A percentile compares a stretch with the other conserved stretches of the same genome.
phyloP scores from a whole-genome alignment of 1,140 invertebrate species.

The Drosophila prosaltans region DNA sequence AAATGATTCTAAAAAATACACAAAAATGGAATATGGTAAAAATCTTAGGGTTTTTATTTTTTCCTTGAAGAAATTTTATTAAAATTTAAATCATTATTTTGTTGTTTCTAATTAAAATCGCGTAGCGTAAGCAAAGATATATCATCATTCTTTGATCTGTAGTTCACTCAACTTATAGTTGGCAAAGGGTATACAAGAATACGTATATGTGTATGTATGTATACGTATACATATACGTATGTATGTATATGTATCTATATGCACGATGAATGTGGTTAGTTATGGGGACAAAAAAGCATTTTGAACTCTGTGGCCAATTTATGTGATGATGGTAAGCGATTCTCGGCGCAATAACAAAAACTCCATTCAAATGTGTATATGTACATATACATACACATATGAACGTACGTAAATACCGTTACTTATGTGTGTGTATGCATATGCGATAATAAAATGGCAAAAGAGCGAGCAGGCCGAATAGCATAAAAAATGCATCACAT shows the following conservation, averaged over 20 bases:
- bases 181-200: background rate
- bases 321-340: conserved; percentile 53
- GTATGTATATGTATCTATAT: background rate
- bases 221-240: background rate
- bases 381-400: conserved; percentile 23
- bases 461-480: background rate
- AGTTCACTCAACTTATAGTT: background rate
- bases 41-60: no score
- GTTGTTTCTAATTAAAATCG: background rate
- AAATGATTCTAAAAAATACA: no score
- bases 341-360: conserved; percentile 44
- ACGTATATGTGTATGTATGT: background rate
- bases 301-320: conserved; percentile 62
- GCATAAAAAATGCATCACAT: conserved; percentile 78
- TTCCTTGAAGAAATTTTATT: no score
- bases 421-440: conserved; percentile 49
- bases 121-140: background rate
- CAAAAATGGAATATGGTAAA: no score
- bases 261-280: background rate
- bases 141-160: background rate
- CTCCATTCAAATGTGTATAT: conserved; percentile 17
- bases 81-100: background rate
- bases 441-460: conserved; percentile 72
- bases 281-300: conserved; percentile 33
- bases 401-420: conserved; percentile 22